Base-by-base conservation (phyloP, 2,797 vertebrate species). In the Myotis pilosus region DNA sequence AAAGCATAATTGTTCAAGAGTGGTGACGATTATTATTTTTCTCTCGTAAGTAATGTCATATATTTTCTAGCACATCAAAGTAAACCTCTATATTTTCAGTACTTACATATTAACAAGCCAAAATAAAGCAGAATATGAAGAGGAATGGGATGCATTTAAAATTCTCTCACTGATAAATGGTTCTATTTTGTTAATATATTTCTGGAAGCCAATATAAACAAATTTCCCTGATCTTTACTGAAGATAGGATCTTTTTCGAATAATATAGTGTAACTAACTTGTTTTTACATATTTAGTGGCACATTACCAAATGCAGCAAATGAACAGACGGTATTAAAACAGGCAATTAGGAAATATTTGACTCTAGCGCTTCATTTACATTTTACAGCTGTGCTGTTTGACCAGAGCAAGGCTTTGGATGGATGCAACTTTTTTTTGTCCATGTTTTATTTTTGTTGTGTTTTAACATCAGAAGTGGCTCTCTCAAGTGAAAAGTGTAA, bases 361-460 rank as follows among this genome's bases (percentile, higher is more conserved):
- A 66, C 49, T 90, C n/a, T 11, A 60, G 9, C 0, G 25, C 20
- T 96, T 89, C 47, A 53, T 95, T 94, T 91, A 44, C 36, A 69
- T 78, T 92, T 75, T 82, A 89, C 0, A 80, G 49, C 38, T 90
- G 8, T 36, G 36, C n/a, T 75, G 33, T 55, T 90, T 87, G 74
- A 76, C 57, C 36, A 64, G 41, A 75, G 22, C 4, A 81, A 75
- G n/a, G 68, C n/a, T 91, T 41, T 87, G 60, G 11, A 47, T 75
- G 55, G 60, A 87, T 79, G 16, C n/a, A 91, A 87, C 76, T 93
- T 94, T 91, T 91, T 75, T 17, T 36, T 17, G 23, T 41, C 8
- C 12, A 28, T 53, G 17, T 78, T 95, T 97, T 86, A 83, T 69
- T 95, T 87, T 95, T 94, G 78, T 86, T 93, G 95, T 92, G n/a